Conservation (phyloP, 2,797 vertebrate species). For the Fundulus diaphanus region DNA sequence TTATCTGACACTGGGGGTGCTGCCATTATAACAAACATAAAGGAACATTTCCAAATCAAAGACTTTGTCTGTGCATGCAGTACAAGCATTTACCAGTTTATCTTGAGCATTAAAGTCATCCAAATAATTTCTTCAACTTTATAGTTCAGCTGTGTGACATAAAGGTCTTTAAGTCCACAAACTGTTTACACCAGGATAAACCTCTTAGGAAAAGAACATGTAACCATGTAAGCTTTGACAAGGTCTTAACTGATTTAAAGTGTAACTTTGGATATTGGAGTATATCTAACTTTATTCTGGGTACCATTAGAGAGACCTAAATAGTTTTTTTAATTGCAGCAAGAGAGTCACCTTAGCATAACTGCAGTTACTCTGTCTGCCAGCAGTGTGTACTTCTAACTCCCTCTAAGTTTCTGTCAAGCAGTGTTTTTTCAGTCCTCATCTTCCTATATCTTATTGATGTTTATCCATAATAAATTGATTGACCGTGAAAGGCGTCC, state of each 20-base stretch:
- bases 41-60: slow-evolving; percentile 7
- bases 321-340: too few relatives aligned
- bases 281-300: not conserved
- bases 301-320: not conserved
- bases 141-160: not conserved
- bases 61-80: not conserved
- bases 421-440: not conserved
- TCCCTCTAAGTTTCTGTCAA: not conserved
- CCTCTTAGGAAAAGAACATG: not conserved
- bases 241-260: not conserved
- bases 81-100: slow-evolving; percentile 8
- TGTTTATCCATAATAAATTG: not conserved
- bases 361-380: not conserved
- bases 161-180: not conserved
- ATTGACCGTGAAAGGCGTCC: not conserved
- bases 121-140: not conserved
- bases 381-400: too few relatives aligned
- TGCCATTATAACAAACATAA: not conserved
- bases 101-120: not conserved
- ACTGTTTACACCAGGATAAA: not conserved
- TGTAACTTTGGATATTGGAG: not conserved
- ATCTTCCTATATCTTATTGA: not conserved
- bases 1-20: not conserved
- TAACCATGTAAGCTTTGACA: not conserved
- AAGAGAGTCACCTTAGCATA: not conserved